A percentile compares a stretch with the other conserved stretches of the same genome.
Conservation (phyloP, 2,113 vertebrate genomes). For the Emydocephalus ijimae region DNA sequence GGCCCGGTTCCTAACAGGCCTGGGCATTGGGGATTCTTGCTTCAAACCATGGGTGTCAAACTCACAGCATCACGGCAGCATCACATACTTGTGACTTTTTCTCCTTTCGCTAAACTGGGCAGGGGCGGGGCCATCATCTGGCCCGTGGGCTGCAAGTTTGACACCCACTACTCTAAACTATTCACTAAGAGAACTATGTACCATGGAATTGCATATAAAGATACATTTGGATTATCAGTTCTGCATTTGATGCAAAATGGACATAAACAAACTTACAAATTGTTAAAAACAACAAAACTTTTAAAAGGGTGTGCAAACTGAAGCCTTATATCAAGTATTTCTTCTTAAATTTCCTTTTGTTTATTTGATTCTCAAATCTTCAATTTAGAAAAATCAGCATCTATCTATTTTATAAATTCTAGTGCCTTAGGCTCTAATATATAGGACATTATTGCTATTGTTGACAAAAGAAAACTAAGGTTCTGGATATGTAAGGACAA, state of each 20-base stretch:
- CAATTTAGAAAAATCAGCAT: neutral
- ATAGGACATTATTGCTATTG: neutral
- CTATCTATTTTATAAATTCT: neutral
- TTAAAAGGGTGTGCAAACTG: neutral
- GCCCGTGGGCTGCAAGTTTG: too few relatives aligned
- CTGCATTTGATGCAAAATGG: neutral
- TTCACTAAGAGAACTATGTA: neutral
- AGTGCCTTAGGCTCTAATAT: neutral
- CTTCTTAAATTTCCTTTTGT: neutral
- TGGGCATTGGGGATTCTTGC: rapidly evolving
- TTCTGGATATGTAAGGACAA: neutral
- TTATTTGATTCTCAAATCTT: neutral
- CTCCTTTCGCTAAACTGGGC: too few relatives aligned
- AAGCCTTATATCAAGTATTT: neutral
- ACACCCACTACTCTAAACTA: neutral
- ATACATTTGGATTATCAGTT: neutral
- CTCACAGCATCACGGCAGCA: too few relatives aligned
- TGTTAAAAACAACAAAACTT: neutral
- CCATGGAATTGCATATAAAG: neutral
- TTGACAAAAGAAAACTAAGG: neutral
- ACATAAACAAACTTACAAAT: neutral
- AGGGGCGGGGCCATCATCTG: too few relatives aligned
- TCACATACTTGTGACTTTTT: too few relatives aligned
- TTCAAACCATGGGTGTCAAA: too few relatives aligned
- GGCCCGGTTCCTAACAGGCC: neutral